Percentiles rank a stretch among this genome's conserved stretches.
Conservation (phyloP, 2,797 vertebrate genomes). For the Scomberomorus guttatus region DNA sequence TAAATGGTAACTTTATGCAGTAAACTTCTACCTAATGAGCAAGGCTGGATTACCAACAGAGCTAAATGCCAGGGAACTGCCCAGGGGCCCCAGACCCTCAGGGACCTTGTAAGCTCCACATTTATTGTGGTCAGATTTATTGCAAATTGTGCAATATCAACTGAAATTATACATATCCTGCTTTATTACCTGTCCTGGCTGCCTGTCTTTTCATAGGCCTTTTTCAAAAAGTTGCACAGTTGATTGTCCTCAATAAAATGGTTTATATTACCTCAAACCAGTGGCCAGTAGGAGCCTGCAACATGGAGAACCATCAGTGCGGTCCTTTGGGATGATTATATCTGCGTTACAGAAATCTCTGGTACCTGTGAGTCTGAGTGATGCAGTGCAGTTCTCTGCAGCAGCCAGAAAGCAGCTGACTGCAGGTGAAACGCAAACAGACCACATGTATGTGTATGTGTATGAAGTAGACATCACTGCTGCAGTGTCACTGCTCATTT, state of each 20-base stretch:
- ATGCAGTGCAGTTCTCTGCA: slow-evolving; percentile 75
- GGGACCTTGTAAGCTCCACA: background rate
- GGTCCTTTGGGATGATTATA: slow-evolving; percentile 16
- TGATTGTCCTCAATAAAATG: background rate
- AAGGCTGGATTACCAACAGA: background rate
- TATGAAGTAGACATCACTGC: slow-evolving; percentile 30
- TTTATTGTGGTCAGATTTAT: background rate
- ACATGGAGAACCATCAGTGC: background rate
- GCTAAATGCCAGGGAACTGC: background rate
- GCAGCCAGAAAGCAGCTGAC: slow-evolving; percentile 40
- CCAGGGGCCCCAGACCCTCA: background rate
- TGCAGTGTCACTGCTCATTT: slow-evolving; percentile 38
- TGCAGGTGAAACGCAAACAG: slow-evolving; percentile 40
- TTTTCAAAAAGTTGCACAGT: no score
- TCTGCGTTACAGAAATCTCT: slow-evolving; percentile 20
- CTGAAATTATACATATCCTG: no score
- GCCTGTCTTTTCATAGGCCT: no score
- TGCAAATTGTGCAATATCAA: background rate
- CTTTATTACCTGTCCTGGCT: no score
- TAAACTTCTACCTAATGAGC: background rate
- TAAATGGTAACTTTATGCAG: background rate
- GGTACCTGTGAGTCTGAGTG: slow-evolving; percentile 34
- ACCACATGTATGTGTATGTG: slow-evolving; percentile 18
- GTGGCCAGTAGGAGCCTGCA: background rate
- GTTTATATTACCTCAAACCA: no score